A percentile compares a stretch with the other conserved stretches of the same genome.
phyloP scores from a whole-genome alignment of 2,797 vertebrate species.

The Phoeniculus purpureus region DNA sequence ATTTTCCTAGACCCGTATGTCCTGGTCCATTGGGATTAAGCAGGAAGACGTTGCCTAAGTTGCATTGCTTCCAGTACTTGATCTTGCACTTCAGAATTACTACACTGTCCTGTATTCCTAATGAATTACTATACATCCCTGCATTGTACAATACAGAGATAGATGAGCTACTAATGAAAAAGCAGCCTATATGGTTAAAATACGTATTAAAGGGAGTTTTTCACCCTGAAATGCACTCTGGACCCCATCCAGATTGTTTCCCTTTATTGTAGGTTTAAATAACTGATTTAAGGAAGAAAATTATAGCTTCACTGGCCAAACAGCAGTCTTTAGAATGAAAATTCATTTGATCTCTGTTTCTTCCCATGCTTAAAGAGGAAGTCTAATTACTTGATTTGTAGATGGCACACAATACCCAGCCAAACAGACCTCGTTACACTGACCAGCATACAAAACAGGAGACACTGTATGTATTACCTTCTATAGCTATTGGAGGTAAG shows the following conservation, averaged over 20 bases:
- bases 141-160: background rate
- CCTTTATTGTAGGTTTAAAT: background rate
- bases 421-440: background rate
- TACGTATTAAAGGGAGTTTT: background rate
- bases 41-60: background rate
- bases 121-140: background rate
- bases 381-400: background rate
- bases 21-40: background rate
- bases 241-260: background rate
- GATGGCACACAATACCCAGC: background rate
- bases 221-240: background rate
- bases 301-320: background rate
- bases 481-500: background rate
- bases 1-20: background rate
- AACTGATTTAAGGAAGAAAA: background rate
- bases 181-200: background rate
- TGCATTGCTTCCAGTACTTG: background rate
- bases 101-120: background rate
- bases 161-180: background rate
- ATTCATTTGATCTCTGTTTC: background rate
- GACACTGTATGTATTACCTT: background rate
- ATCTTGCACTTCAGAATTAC: background rate
- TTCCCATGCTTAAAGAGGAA: background rate
- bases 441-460: background rate
- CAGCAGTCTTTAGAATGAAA: background rate